Base-by-base conservation (phyloP, 2,113 vertebrate genomes). In the Scartelaos histophorus region DNA sequence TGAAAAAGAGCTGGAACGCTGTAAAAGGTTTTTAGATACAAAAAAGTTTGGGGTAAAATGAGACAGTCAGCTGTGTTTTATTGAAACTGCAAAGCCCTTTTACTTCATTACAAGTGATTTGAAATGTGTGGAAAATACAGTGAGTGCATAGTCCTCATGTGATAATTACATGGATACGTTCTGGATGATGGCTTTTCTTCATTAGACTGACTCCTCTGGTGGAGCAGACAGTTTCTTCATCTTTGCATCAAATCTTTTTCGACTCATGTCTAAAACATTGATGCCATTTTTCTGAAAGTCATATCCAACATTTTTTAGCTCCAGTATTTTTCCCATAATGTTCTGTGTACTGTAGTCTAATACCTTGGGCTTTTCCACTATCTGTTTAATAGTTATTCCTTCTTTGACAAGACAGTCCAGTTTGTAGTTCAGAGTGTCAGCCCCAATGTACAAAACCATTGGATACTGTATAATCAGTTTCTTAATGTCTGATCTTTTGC, bases 281-380 rank as follows among this genome's bases (percentile, higher is more conserved):
- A 95, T 93, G 11, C 92, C 94, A n/a, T 85, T 91, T 35, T 78
- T 82, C 71, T 84, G 45, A 38, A 95, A 94, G 75, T 95, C 83
- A 86, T 93, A 96, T 11, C 83, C 85, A 49, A 91, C 11, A 13
- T 67, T 82, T 46, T 84, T 49, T 51, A 95, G 71, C 65, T 90
- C 74, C 43, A 84, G 75, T n/a, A 95, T 84, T 65, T 91, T 92
- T 35, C 21, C 87, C 43, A 61, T 87, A 51, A 96, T 85, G 79
- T 84, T 93, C 70, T 68, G 76, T 54, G 85, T 70, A 73, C 94
- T 95, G 82, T 85, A 87, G 21, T 91, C 93, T 69, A 95, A 78
- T 73, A 95, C 70, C 13, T 70, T 92, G 45, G 92, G 90, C 35
- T 81, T 94, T 61, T 92, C 70, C 29, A 92, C 12, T 61, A 95